These are phyloP conservation scores for Fopius arisanus DNA, from an alignment of 1,140 invertebrate species.

Conservation along the genomic window DNA sequence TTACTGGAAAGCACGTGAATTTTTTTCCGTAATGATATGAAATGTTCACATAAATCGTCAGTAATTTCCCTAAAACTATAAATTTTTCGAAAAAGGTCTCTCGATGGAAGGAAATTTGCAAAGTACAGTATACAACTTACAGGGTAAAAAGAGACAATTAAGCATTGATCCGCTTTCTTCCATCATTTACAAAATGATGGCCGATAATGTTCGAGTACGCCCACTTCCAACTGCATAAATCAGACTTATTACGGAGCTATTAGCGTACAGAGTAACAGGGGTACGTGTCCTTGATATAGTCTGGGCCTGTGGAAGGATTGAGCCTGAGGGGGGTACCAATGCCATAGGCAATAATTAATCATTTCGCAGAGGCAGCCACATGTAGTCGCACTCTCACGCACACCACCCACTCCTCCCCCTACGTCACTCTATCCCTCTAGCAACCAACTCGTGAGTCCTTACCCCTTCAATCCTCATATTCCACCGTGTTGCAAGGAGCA, in stretches of 20 bases:
- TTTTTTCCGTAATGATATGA: too few relatives aligned
- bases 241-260: conserved; percentile 60
- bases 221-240: conserved; percentile 56
- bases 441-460: not conserved
- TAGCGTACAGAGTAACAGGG: conserved; percentile 55
- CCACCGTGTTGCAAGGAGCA: conserved; percentile 1
- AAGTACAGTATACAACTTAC: too few relatives aligned
- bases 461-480: not conserved
- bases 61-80: too few relatives aligned
- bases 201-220: not conserved
- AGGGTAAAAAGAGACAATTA: too few relatives aligned
- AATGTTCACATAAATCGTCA: too few relatives aligned
- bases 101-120: too few relatives aligned
- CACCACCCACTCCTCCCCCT: conserved; percentile 6
- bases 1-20: too few relatives aligned
- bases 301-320: not conserved
- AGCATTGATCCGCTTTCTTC: too few relatives aligned
- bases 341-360: conserved; percentile 60
- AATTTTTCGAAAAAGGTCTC: too few relatives aligned
- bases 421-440: not conserved
- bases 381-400: conserved; percentile 30
- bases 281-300: conserved; percentile 50
- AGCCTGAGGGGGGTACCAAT: conserved; percentile 21
- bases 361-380: conserved; percentile 42
- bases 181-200: not conserved